These are phyloP conservation scores for Perithous albicinctus DNA, from an alignment of 2,888 invertebrate species.

Conservation along the genomic window DNA sequence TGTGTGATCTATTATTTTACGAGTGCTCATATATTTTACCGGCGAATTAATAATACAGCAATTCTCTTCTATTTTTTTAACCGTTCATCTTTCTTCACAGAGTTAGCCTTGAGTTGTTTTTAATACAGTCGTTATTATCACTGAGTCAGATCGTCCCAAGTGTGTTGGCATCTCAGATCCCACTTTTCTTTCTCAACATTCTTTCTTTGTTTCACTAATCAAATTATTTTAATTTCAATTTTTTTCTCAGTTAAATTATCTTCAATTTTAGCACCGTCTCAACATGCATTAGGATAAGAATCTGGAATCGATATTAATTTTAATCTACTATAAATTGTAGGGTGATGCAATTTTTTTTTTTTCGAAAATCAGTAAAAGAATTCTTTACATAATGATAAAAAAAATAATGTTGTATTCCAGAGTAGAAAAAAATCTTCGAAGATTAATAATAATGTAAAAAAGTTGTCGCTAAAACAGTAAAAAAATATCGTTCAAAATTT, in stretches of 20 bases:
- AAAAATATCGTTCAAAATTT: no score
- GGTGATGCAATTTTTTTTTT: no score
- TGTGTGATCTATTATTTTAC: slow-evolving; percentile 15
- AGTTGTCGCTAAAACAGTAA: no score
- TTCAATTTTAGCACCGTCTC: not conserved
- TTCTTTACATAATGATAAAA: no score
- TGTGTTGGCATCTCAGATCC: not conserved
- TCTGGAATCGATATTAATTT: no score
- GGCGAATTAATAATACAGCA: not conserved
- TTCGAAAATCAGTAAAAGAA: no score
- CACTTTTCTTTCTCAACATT: not conserved
- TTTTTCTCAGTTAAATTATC: not conserved
- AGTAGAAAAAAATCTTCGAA: no score
- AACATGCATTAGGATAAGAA: no score
- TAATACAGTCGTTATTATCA: slow-evolving; percentile 2
- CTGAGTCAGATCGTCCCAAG: slow-evolving; percentile 19
- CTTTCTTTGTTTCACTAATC: not conserved
- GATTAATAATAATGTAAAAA: no score
- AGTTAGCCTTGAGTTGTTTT: not conserved
- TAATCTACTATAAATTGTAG: no score
- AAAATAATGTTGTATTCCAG: no score
- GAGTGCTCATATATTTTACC: not conserved
- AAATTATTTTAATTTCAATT: not conserved
- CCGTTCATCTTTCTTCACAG: not conserved
- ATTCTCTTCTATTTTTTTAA: not conserved